A percentile compares a stretch with the other conserved stretches of the same genome.
Evolutionary conservation across 2,888 invertebrate genomes (phyloP).

Genomic region (Rhopalosiphum nymphaeae): DNA sequence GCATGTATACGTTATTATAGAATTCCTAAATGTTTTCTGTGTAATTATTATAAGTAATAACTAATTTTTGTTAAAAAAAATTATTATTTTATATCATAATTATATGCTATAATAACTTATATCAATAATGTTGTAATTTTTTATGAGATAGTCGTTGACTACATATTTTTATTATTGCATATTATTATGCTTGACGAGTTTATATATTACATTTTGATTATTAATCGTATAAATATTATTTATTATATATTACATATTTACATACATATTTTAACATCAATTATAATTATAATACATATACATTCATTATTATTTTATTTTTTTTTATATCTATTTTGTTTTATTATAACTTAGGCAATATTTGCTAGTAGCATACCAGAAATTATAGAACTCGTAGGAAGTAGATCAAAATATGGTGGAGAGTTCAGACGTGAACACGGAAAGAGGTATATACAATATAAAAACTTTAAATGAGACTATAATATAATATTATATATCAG

Average conservation of each 20-base stretch:
- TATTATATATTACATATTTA: background rate
- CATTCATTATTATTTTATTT: background rate
- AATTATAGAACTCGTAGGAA: constrained; percentile 99
- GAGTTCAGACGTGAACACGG: constrained; percentile 99
- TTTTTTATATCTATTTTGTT: constrained; percentile 43
- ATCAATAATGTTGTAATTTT: background rate
- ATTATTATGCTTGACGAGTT: background rate
- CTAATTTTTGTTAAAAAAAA: background rate
- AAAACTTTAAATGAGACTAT: constrained; percentile 6
- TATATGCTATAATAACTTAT: background rate
- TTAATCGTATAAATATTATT: background rate
- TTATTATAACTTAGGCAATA: constrained; percentile 91
- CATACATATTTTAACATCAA: background rate
- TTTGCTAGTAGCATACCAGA: constrained; percentile 99
- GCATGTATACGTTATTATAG: background rate
- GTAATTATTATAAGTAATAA: background rate
- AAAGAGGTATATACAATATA: constrained; percentile 83
- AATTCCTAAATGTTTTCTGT: background rate
- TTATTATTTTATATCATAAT: background rate
- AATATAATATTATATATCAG: background rate
- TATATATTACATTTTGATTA: background rate
- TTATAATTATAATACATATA: background rate
- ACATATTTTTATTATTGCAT: background rate
- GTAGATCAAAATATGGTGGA: constrained; percentile 99
- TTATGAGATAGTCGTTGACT: background rate